Evolutionary conservation across 1,140 invertebrate genomes (phyloP), one percentile per base, ranked within the genome.

Genomic region (Cecropterus lyciades): DNA sequence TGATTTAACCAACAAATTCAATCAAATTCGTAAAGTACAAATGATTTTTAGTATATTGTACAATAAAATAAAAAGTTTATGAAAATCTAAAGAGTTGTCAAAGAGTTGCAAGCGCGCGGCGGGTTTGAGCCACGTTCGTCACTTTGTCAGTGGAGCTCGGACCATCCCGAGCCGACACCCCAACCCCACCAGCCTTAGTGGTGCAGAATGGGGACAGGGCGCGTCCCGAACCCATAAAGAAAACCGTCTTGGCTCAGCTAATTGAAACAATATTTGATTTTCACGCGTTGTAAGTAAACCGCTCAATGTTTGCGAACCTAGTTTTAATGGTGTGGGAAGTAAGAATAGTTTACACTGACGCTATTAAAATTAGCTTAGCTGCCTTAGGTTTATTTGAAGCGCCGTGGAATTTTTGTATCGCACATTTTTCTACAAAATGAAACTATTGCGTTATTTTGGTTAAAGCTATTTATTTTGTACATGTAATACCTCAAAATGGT

Each of bases 191-290:
- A 51, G 30, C 83, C 84, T 70, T 49, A 67, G 70, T 80, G 77
- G 75, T 82, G 82, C 69, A 71, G 67, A 90, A 87, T 84, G 85
- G 85, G 86, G 85, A 82, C 88, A 90, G 81, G 85, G 86, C 79
- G 86, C 80, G 85, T 82, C 85, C 80, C 80, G 64, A 68, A 60
- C 69, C 75, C 79, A 87, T 91, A 91, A 91, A 91, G 88, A 88
- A 91, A 87, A 88, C 79, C 81, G 82, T 87, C 88, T 91, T 90
- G 73, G 62, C 72, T 66, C 60, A 56, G 67, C 81, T 87, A 85
- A 90, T 88, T 87, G 85, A 79, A 81, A 87, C 82, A 77, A 85
- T 85, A 81, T 89, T 91, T 91, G 85, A 64, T 67, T 76, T 75
- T 64, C 48, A 14, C 60, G 48, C 59, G 49, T 13, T 55, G 14